These are phyloP conservation scores for Yoshiicerus persimilis DNA, from an alignment of 1,140 invertebrate genomes.

Conservation along the genomic window DNA sequence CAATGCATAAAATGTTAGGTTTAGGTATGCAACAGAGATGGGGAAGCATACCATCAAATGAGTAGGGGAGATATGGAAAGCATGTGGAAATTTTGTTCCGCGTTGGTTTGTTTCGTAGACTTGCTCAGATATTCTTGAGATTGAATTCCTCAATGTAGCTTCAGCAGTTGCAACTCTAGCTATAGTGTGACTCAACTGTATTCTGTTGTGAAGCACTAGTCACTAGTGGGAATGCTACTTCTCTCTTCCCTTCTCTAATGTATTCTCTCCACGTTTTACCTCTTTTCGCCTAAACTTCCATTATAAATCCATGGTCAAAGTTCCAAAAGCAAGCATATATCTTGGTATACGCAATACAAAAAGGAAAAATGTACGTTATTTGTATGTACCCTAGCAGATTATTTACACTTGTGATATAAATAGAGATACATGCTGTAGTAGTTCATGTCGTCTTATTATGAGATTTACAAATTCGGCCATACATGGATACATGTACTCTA, in stretches of 20 bases:
- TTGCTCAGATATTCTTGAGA: not conserved
- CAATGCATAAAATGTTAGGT: not conserved
- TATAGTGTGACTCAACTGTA: not conserved
- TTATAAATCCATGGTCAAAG: slow-evolving; percentile 18
- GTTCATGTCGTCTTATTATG: no score
- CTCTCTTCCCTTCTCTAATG: not conserved
- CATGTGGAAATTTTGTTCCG: not conserved
- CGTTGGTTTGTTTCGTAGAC: not conserved
- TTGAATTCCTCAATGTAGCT: not conserved
- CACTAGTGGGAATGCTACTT: not conserved
- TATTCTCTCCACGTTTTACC: slow-evolving; percentile 14
- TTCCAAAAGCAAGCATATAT: not conserved
- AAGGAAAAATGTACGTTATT: not conserved
- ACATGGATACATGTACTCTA: no score
- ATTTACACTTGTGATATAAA: no score
- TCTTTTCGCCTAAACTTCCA: slow-evolving; percentile 12
- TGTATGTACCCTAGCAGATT: not conserved
- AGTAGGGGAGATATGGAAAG: not conserved
- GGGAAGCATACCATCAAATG: not conserved
- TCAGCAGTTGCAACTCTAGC: not conserved
- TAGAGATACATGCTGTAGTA: no score
- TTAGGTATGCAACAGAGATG: not conserved
- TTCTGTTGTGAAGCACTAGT: not conserved
- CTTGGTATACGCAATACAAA: not conserved
- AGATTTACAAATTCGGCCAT: no score